phyloP scores from a whole-genome alignment of 2,888 invertebrate genomes.

The Tridacna crocea region DNA sequence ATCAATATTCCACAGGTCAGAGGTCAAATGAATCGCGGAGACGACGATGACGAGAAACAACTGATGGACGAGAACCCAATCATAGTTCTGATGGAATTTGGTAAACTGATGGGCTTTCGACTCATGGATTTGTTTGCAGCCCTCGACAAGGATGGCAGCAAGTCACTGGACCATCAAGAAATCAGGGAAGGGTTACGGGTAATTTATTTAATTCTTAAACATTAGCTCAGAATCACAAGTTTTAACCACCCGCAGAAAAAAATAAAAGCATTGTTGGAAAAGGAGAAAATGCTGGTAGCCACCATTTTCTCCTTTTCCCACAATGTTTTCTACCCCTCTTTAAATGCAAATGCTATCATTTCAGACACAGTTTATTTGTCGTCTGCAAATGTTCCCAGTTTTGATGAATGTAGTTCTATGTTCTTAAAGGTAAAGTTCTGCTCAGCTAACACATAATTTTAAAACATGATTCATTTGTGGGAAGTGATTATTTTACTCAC shows the following conservation, averaged over 20 bases:
- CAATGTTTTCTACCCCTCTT: too few relatives aligned
- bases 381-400: too few relatives aligned
- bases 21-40: slow-evolving; percentile 65
- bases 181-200: slow-evolving; percentile 75
- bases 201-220: slow-evolving; percentile 4
- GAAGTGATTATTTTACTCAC: too few relatives aligned
- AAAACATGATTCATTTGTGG: too few relatives aligned
- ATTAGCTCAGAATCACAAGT: too few relatives aligned
- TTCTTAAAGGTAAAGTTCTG: too few relatives aligned
- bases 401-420: too few relatives aligned
- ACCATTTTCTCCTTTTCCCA: too few relatives aligned
- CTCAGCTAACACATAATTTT: too few relatives aligned
- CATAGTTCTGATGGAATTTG: slow-evolving; percentile 75
- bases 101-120: slow-evolving; percentile 70
- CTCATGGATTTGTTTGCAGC: slow-evolving; percentile 75
- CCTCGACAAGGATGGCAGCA: slow-evolving; percentile 78
- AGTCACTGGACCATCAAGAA: slow-evolving; percentile 73
- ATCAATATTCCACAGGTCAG: slow-evolving; percentile 37
- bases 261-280: background rate
- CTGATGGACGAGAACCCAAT: slow-evolving; percentile 75
- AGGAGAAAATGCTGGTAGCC: background rate
- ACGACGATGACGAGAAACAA: slow-evolving; percentile 72
- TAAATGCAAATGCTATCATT: too few relatives aligned
- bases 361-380: too few relatives aligned
- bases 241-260: background rate